Evolutionary conservation across 2,113 vertebrate genomes (phyloP).

Genomic region (Rhineura floridana): DNA sequence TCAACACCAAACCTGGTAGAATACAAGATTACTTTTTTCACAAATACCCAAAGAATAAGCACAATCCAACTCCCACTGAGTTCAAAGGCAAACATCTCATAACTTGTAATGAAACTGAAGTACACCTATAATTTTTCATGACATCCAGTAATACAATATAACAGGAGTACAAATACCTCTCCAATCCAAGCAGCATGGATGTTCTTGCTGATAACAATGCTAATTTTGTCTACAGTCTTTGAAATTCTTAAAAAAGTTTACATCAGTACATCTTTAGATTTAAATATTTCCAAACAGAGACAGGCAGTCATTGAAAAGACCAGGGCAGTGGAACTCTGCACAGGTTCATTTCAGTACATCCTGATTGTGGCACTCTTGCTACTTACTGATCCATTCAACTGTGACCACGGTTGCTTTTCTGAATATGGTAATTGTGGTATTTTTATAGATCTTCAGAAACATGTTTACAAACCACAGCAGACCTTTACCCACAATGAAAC

Average conservation of each 20-base stretch:
- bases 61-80: neutral
- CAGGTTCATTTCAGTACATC: conserved; percentile 71
- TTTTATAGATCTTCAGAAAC: conserved; percentile 75
- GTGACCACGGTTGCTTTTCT: conserved; percentile 71
- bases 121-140: neutral
- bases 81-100: too few relatives aligned
- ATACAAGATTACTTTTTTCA: neutral
- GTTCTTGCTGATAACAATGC: neutral
- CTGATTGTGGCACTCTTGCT: conserved; percentile 72
- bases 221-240: neutral
- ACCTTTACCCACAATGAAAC: conserved; percentile 63
- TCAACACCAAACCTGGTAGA: neutral
- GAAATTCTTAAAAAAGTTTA: neutral
- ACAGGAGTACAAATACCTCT: neutral
- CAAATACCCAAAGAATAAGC: neutral
- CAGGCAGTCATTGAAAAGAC: conserved; percentile 59
- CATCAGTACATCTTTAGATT: conserved; percentile 58
- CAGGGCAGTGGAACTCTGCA: conserved; percentile 61
- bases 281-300: conserved; percentile 58
- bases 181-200: neutral
- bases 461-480: conserved; percentile 61
- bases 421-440: conserved; percentile 73
- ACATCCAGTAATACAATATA: neutral
- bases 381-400: conserved; percentile 69
- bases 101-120: neutral